A percentile compares a stretch with the other conserved stretches of the same genome.
Evolutionary conservation across 1,140 invertebrate genomes (phyloP).

Genomic region (Drosophila subpulchrella): DNA sequence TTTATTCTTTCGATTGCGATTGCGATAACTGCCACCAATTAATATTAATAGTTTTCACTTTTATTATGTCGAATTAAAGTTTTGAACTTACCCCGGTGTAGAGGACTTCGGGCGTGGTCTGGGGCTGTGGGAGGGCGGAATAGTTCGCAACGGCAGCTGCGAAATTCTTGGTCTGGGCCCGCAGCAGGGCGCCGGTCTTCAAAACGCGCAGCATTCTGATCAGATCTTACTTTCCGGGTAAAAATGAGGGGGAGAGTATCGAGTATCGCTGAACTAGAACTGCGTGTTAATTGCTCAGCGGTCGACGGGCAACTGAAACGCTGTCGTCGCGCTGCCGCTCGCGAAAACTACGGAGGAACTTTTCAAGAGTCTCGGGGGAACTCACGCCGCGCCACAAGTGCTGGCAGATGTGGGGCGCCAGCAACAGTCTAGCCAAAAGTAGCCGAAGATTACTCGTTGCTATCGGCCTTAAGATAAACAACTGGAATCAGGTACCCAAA

Average conservation of each 20-base stretch:
- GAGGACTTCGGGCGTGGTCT: constrained; percentile 71
- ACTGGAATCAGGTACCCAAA: neutral
- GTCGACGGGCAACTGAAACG: constrained; percentile 41
- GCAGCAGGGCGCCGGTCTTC: constrained; percentile 57
- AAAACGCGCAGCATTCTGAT: constrained; percentile 71
- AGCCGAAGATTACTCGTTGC: neutral
- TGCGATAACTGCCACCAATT: constrained; percentile 14
- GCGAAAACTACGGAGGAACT: constrained; percentile 32
- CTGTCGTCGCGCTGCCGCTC: constrained; percentile 16
- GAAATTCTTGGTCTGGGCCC: constrained; percentile 45
- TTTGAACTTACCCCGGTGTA: constrained; percentile 75
- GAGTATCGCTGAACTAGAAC: constrained; percentile 18
- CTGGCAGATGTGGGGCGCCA: neutral
- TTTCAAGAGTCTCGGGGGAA: constrained; percentile 10
- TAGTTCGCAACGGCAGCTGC: constrained; percentile 54
- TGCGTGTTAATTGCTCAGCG: constrained; percentile 44
- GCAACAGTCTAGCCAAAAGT: neutral
- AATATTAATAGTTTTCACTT: constrained; percentile 9
- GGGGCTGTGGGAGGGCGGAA: constrained; percentile 65
- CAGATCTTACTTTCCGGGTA: constrained; percentile 10
- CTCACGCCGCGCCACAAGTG: constrained; percentile 7
- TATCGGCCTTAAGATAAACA: neutral
- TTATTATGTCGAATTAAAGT: neutral
- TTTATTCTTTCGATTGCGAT: neutral
- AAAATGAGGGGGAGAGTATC: neutral